Percentiles rank a stretch among this genome's conserved stretches.
Evolutionary conservation across 2,797 vertebrate species (phyloP).

Genomic region (Vireo griseus): DNA sequence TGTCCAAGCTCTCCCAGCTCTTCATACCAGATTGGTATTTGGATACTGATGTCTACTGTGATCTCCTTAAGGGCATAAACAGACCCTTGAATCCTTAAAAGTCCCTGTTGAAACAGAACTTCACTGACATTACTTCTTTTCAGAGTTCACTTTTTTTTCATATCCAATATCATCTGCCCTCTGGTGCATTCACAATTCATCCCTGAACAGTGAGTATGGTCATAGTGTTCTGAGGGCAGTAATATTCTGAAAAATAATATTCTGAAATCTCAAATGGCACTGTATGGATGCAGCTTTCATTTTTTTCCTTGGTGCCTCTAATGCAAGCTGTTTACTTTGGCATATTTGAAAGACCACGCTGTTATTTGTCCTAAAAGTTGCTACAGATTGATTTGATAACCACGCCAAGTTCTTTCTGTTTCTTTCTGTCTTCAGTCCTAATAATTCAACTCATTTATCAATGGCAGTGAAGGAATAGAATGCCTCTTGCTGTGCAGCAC

Average conservation of each 20-base stretch:
- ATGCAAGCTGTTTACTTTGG: slow-evolving; percentile 22
- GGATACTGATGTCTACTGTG: not conserved
- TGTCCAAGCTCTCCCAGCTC: not conserved
- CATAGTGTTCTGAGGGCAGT: not conserved
- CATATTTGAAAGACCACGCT: not conserved
- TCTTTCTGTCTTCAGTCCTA: slow-evolving; percentile 6
- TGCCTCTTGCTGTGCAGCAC: not conserved
- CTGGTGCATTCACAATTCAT: not conserved
- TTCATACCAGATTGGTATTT: not conserved
- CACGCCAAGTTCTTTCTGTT: not conserved
- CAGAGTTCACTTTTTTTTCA: not conserved
- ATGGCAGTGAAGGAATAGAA: not conserved
- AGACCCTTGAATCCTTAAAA: not conserved
- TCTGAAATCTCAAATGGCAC: not conserved
- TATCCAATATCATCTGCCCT: not conserved
- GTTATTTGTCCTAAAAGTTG: slow-evolving; percentile 33
- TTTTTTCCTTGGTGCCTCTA: not conserved
- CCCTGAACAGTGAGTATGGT: not conserved
- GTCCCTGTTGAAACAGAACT: not conserved
- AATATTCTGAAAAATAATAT: not conserved
- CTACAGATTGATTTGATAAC: slow-evolving; percentile 30
- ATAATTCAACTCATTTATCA: slow-evolving; percentile 43
- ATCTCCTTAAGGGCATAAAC: not conserved
- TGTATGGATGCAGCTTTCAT: not conserved
- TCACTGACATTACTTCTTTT: not conserved